Evolutionary conservation across 2,113 vertebrate species (phyloP), one percentile per base, ranked within the genome.

Genomic region (Ifrita kowaldi): DNA sequence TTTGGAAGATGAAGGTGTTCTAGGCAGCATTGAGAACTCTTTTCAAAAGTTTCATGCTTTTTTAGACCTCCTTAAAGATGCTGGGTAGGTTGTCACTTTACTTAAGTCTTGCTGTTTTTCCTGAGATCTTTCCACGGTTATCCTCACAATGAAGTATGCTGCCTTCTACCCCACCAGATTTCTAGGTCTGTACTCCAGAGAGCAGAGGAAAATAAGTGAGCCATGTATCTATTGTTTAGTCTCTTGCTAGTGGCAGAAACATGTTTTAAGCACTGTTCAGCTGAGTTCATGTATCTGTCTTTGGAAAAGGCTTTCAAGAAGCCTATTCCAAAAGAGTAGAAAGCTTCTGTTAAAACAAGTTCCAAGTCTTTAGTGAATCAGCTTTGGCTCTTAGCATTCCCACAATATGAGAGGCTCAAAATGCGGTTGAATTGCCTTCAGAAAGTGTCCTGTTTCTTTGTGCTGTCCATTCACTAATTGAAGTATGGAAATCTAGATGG

Each of bases 21-120:
- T 99, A 33, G 98, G 99, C 47, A 99, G 99, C 96, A 99, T 99
- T 60, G 99, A 99, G 96, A 98, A 91, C 33, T 99, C 99, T 50
- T 99, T 99, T 53, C 98, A 96, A 79, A 99, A 99, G 97, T 99
- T 99, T 89, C 99, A 99, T 52, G 98, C 99, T 55, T 99, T 99
- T 97, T 98, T 99, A 96, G 99, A 99, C 96, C 98, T 99, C 71
- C 98, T 99, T 89, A 99, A 98, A 97, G 99, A 99, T 93, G 99
- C 99, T 75, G 99, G 99, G 99, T 99, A 97, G 46, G 98, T 97
- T 91, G 4, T 73, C 27, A 33, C 55, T 89, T 71, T 46, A 80
- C n/a, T 78, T 59, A 52, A 76, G 22, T 68, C 13, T 84, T 82
- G 39, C 32, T 69, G 14, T 59, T 88, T 84, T 46, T 93, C 21